Base-by-base conservation (phyloP, 2,888 invertebrate species). In the Tetropium fuscum region DNA sequence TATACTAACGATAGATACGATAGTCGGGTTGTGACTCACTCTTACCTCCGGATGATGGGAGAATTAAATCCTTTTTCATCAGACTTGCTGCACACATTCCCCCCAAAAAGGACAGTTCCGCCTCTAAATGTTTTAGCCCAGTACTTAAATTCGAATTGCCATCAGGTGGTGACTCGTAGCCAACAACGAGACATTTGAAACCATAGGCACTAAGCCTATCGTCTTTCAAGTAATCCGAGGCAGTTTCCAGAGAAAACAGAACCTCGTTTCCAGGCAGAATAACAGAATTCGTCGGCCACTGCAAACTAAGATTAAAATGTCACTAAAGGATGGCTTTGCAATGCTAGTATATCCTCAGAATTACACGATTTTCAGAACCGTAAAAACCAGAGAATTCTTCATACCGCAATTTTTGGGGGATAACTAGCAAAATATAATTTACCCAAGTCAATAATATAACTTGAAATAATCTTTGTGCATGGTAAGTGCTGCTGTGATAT, bases 171-270 rank as follows among this genome's bases (percentile, higher is more conserved):
- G 88, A 95, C 80, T 89, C 96, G 81, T 88, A 95, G 61, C 90
- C 97, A 75, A 92, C 88, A 53, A 92, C 90, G 20, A 93, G 82
- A 76, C 93, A 93, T 64, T 88, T 94, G 85, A 90, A 97, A 70
- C 87, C 91, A 79, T 88, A 95, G 61, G 89, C 89, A 75, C 88
- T 88, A 0, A 89, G 89, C 74, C 92, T 90, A 68, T 94, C 96
- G 81, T 95, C 95, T 74, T 94, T 94, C 61, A 95, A 88, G 80
- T 97, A 98, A 80, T 97, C 92, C 0, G 97, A 94, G 0, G 97
- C 95, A 0, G 98, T 97, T 83, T 98, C 98, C 76, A 99, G 79
- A 0, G 97, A 96, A 81, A 98, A 97, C 73, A 97, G 89, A 0
- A 98, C 92, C 83, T 96, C 94, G 79, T 97, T 95, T 11, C 97